These are phyloP conservation scores for Lamprotornis superbus DNA, from an alignment of 2,113 vertebrate species.

Conservation along the genomic window DNA sequence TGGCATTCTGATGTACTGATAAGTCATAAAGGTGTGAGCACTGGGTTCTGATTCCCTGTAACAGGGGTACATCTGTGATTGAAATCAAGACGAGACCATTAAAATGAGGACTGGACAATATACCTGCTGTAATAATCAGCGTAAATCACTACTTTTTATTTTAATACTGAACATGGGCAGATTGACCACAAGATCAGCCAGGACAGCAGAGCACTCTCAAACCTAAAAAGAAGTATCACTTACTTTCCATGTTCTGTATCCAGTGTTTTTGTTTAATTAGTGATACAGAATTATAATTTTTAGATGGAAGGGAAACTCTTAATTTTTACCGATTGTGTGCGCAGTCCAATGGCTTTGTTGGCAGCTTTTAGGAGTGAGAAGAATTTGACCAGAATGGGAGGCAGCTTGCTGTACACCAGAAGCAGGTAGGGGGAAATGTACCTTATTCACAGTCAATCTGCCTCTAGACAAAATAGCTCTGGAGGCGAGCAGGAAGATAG, in stretches of 20 bases:
- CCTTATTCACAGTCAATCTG: neutral
- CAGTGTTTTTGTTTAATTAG: neutral
- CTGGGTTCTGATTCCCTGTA: neutral
- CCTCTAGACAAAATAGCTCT: neutral
- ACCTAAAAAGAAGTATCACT: neutral
- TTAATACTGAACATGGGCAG: neutral
- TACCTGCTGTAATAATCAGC: neutral
- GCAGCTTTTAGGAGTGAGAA: neutral
- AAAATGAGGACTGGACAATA: constrained; percentile 12
- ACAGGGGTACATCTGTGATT: neutral
- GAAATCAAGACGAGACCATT: neutral
- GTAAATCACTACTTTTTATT: neutral
- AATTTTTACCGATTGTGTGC: neutral
- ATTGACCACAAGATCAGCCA: neutral
- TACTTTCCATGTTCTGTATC: neutral
- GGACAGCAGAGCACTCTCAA: neutral
- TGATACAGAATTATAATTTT: neutral
- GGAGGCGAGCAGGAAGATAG: neutral
- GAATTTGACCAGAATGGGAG: neutral
- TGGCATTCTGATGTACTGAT: neutral
- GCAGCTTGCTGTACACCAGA: neutral
- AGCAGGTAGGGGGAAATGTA: neutral
- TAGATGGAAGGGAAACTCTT: neutral
- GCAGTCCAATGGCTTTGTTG: neutral
- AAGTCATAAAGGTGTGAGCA: neutral